Base-by-base conservation (phyloP, 2,888 invertebrate genomes). In the Spilarctia lutea region DNA sequence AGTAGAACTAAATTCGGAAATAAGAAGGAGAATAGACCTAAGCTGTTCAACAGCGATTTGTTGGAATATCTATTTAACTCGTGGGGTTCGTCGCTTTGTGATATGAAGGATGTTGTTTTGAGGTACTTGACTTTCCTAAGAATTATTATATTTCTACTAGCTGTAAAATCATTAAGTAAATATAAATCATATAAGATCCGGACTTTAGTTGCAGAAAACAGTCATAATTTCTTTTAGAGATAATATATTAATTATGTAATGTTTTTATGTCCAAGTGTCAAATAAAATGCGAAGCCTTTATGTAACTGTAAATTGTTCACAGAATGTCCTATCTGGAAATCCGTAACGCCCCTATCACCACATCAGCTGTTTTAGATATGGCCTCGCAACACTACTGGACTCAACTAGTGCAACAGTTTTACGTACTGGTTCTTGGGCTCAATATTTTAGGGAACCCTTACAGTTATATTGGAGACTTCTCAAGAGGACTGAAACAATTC, bases 391-490 rank as follows among this genome's bases (percentile, higher is more conserved):
- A 98, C 90, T 97, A 97, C 87, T 96, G 96, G 86, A 96, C 97
- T 42, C 98, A 98, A 91, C 94, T 98, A 80, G 94, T 98, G 74
- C 98, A 98, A 88, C 98, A 98, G 92, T 97, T 98, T 88, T 98
- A 98, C 86, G 98, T 98, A 0, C 95, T 98, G 79, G 97, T 98
- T 1, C 93, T 98, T 30, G 98, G 98, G 0, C 93, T 98, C 56
- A 98, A 98, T 86, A 97, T 98, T 45, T 96, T 98, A 33, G 98
- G 98, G 11, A 98, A 98, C 93, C 98, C 98, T 0, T 98, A 98
- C 88, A 96, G 96, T 81, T 92, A 96, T n/a, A 94, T 97, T 18
- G 96, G 96, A 65, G 97, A 97, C 90, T 97, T 97, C 86, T 96
- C 96, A 1, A 94, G 96, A 79, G 97, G 96, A 39, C 90, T 97